Base-by-base conservation (phyloP, 64 coral and sea anemone genomes). In the Pocillopora verrucosa region DNA sequence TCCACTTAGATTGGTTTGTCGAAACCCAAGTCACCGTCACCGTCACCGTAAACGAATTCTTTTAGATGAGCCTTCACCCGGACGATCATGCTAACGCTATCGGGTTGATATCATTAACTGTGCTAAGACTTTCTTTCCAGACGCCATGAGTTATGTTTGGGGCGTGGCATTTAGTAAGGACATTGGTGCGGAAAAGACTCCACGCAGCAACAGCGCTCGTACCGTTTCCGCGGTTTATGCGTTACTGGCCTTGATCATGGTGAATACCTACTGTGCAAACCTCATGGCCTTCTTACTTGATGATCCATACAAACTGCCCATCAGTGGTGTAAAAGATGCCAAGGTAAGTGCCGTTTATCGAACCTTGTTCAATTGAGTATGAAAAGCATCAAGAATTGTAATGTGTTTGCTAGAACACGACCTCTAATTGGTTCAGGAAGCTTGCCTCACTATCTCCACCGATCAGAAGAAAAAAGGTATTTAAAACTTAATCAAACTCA, bases 151-250 rank as follows among this genome's bases (percentile, higher is more conserved):
- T 26, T 94, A 94, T 65, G 82, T 94, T 1, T 90, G 93, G 93
- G 93, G 93, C n/a, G 83, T 94, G 14, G 89, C 93, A 10, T 94
- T 94, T 22, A 76, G 93, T 56, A 94, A 94, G 63, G 93, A 94
- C 38, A 90, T 91, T 30, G 93, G 92, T 14, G 82, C 75, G 22
- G 92, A 86, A 68, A 90, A 90, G 65, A 80, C 82, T 63, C 92
- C 92, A 19, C 80, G 82, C 16, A 90, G 92, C 78, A 89, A 89
- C 3, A 89, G 92, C 38, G 88, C 92, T 17, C 88, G 88, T 7
- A 15, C 90, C 45, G 92, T 94, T 16, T 90, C 92, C 35, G 85
- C 85, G 61, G 60, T 79, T 17, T 94, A 90, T 34, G 92, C 80
- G 15, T 94, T 94, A 34, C 69, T 94, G n/a, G 92, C 92, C 16